Evolutionary conservation across 2,797 vertebrate species (phyloP), one percentile per base, ranked within the genome.

Genomic region (Gobio occitaniae): DNA sequence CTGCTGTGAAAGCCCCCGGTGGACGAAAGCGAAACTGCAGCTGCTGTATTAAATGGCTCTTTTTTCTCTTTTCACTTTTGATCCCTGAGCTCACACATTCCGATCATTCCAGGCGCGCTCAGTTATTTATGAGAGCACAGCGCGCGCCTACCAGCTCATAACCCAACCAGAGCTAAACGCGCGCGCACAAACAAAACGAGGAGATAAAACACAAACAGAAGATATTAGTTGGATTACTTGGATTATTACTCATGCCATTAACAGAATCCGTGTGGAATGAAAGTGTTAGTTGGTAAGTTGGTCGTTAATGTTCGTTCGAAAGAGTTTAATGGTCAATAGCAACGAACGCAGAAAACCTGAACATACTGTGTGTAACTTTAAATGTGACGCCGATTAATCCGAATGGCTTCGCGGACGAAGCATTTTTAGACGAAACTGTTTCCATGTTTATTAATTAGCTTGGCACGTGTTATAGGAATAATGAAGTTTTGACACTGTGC

Each of bases 11-110:
- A 61, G 15, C 38, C 19, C 75, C 75, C 13, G 65, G 83, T 38
- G 76, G 65, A 16, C 10, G 19, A 10, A 17, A 9, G 8, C 5
- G 36, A 54, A 61, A 79, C 38, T 63, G 25, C 52, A 79, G 41
- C 12, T 70, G 76, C 76, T 61, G 50, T 48, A 65, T 54, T 54
- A 78, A 66, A 75, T 69, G n/a, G 15, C 61, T 86, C 13, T 88
- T 80, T 86, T 78, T 86, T 84, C 77, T 90, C 91, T 88, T 93
- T 91, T 65, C 92, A 94, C 92, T 93, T 93, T 95, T 96, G 95
- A 96, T 97, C 96, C 95, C 94, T 88, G 92, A 92, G 96, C 96
- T 92, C 95, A 95, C 90, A 91, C 96, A 97, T 97, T 97, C 97
- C 96, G 90, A 85, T 91, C 96, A 96, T 97, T 97, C 96, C 96